phyloP scores from a whole-genome alignment of 2,113 vertebrate species.

The Nanorana parkeri region DNA sequence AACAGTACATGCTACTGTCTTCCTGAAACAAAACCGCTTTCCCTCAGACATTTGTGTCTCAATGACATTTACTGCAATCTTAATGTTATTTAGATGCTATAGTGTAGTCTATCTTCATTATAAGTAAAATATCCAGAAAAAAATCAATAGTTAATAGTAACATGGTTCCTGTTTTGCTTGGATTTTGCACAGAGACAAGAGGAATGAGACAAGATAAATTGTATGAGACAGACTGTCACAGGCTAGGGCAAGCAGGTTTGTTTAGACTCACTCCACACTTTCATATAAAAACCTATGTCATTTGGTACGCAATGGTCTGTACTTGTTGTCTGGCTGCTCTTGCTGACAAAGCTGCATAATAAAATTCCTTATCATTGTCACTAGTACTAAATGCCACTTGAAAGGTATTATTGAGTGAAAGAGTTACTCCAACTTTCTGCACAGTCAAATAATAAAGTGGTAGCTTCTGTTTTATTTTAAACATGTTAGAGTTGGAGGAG shows the following conservation, averaged over 20 bases:
- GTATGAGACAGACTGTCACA: constrained; percentile 2
- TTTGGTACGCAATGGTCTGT: too few species aligned
- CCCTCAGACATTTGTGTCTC: neutral
- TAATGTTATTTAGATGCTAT: constrained; percentile 10
- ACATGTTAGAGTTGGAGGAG: too few species aligned
- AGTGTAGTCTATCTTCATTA: neutral
- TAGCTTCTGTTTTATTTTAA: too few species aligned
- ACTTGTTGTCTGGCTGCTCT: too few species aligned
- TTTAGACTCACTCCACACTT: neutral
- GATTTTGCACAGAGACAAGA: neutral
- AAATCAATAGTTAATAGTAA: constrained; percentile 22
- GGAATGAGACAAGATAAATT: constrained; percentile 18
- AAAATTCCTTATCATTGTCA: too few species aligned
- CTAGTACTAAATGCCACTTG: too few species aligned
- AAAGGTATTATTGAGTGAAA: too few species aligned
- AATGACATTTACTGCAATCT: constrained; percentile 5
- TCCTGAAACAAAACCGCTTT: constrained; percentile 4
- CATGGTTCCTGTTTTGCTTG: constrained; percentile 6
- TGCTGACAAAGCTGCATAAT: too few species aligned
- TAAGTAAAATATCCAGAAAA: neutral
- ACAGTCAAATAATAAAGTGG: too few species aligned
- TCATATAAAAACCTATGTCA: neutral
- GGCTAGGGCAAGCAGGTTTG: neutral
- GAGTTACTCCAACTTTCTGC: too few species aligned
- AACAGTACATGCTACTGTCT: neutral